Conservation (phyloP, 2,113 vertebrate genomes). For the Takifugu flavidus region DNA sequence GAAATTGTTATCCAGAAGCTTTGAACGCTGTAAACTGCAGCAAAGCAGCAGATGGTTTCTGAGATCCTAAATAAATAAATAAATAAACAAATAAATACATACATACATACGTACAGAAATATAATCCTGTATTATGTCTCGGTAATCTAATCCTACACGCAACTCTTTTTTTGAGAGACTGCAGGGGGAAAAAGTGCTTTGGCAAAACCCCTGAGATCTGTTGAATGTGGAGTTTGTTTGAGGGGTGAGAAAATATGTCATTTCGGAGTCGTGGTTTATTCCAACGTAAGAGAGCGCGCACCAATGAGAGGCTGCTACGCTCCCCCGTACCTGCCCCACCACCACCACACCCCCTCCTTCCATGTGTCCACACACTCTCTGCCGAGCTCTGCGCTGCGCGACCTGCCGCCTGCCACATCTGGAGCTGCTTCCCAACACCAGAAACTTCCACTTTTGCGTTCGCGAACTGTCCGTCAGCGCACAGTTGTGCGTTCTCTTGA, state of each 20-base stretch:
- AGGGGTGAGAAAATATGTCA: slow-evolving; percentile 72
- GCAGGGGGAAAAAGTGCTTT: slow-evolving; percentile 61
- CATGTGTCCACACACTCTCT: slow-evolving; percentile 61
- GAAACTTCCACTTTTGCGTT: slow-evolving; percentile 48
- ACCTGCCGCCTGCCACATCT: slow-evolving; percentile 63
- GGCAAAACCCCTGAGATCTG: slow-evolving; percentile 59
- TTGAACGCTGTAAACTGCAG: not conserved
- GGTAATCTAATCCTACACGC: slow-evolving; percentile 57
- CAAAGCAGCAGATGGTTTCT: slow-evolving; percentile 9
- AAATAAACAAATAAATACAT: no score
- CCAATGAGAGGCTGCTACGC: slow-evolving; percentile 66
- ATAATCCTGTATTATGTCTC: slow-evolving; percentile 58
- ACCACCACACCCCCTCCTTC: slow-evolving; percentile 45
- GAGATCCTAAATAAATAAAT: not conserved
- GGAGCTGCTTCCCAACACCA: slow-evolving; percentile 55
- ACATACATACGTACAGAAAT: not conserved
- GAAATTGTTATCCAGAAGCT: not conserved
- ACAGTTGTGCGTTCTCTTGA: slow-evolving; percentile 21
- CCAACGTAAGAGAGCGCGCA: slow-evolving; percentile 60
- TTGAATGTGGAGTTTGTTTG: slow-evolving; percentile 76
- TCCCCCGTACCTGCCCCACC: slow-evolving; percentile 64
- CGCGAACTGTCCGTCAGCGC: slow-evolving; percentile 27
- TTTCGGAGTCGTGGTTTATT: slow-evolving; percentile 71
- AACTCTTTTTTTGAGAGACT: slow-evolving; percentile 58
- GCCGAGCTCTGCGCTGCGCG: slow-evolving; percentile 33